phyloP scores from a whole-genome alignment of 2,797 vertebrate species.

The Danio kyathit region DNA sequence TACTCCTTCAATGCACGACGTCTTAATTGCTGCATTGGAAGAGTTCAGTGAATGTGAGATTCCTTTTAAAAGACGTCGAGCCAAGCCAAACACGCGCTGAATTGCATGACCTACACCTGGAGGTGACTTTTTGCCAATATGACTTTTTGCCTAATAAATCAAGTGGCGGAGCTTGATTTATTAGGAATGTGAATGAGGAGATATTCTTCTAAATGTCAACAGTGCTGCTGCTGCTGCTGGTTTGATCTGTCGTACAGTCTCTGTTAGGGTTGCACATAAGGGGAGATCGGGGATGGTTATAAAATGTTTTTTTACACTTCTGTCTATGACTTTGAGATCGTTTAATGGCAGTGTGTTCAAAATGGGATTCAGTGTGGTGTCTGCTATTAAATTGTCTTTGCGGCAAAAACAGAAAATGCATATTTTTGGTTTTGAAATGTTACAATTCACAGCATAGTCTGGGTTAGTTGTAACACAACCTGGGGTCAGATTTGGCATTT shows the following conservation, averaged over 20 bases:
- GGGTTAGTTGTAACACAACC: too few relatives aligned
- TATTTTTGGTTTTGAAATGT: too few relatives aligned
- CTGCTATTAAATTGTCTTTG: too few relatives aligned
- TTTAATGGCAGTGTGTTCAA: too few relatives aligned
- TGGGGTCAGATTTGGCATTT: too few relatives aligned
- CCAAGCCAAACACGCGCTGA: slow-evolving; percentile 31
- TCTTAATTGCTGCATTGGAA: slow-evolving; percentile 34
- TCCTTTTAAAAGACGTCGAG: slow-evolving; percentile 29
- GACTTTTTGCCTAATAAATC: slow-evolving; percentile 38
- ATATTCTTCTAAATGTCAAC: slow-evolving; percentile 40
- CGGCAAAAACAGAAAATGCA: too few relatives aligned
- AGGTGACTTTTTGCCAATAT: slow-evolving; percentile 24
- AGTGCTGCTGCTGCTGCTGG: too few relatives aligned
- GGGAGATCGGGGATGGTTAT: too few relatives aligned
- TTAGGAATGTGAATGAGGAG: slow-evolving; percentile 30
- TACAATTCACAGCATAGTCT: too few relatives aligned
- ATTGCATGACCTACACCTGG: slow-evolving; percentile 36
- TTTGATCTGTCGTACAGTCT: slow-evolving; percentile 22
- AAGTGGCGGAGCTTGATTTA: slow-evolving; percentile 21
- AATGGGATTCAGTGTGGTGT: too few relatives aligned
- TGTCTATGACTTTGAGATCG: too few relatives aligned
- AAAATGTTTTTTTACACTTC: too few relatives aligned
- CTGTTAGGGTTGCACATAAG: background rate
- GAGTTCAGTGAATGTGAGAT: slow-evolving; percentile 1
- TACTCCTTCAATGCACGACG: slow-evolving; percentile 23